These are phyloP conservation scores for Brachionus rubens DNA, from an alignment of 1,140 invertebrate genomes.

Conservation along the genomic window DNA sequence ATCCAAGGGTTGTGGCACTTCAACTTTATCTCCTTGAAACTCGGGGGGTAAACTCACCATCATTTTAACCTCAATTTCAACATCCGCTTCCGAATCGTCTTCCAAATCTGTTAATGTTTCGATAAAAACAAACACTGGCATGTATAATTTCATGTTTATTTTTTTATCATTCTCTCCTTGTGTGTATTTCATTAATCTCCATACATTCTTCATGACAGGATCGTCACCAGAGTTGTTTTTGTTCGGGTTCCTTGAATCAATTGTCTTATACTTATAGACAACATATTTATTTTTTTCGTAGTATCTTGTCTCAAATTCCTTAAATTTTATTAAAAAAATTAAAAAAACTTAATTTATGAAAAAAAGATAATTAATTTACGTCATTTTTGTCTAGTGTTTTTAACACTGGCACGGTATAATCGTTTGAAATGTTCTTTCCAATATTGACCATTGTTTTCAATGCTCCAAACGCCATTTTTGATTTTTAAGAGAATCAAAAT, in stretches of 20 bases:
- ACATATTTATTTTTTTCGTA: conserved; percentile 34
- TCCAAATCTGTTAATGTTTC: background rate
- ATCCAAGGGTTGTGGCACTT: conserved; percentile 7
- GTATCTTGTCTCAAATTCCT: conserved; percentile 31
- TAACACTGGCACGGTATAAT: background rate
- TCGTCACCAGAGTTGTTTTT: conserved; percentile 20
- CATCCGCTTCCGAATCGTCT: background rate
- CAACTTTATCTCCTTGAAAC: background rate
- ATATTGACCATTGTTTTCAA: conserved; percentile 40
- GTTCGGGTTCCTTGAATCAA: background rate
- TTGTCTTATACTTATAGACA: conserved; percentile 23
- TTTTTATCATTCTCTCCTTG: conserved; percentile 45
- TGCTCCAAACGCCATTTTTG: conserved; percentile 29
- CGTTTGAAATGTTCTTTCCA: conserved; percentile 33
- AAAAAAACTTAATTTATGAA: background rate
- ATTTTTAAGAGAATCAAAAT: background rate
- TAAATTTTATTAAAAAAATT: background rate
- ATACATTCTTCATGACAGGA: conserved; percentile 41
- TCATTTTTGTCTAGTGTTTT: conserved; percentile 8
- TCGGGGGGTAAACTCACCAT: conserved; percentile 38
- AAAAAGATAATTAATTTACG: background rate
- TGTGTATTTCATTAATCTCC: conserved; percentile 43
- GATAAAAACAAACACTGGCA: conserved; percentile 43
- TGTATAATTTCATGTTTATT: conserved; percentile 40
- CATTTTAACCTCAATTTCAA: conserved; percentile 20